These are phyloP conservation scores for Anoura caudifer DNA, from an alignment of 2,113 vertebrate genomes.

Conservation along the genomic window DNA sequence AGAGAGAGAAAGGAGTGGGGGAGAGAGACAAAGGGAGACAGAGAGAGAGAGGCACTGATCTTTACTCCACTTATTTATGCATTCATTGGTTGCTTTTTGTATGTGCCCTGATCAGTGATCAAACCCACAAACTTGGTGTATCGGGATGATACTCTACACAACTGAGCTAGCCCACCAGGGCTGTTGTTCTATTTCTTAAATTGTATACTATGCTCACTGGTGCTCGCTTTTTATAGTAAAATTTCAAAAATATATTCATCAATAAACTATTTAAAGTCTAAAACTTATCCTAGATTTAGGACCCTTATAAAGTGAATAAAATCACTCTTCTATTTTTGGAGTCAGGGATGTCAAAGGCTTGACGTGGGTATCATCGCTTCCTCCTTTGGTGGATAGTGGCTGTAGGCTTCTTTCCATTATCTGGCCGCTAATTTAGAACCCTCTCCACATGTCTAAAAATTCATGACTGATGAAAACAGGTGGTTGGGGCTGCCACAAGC, in stretches of 20 bases:
- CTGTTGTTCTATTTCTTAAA: neutral
- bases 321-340: neutral
- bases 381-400: neutral
- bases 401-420: neutral
- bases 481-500: neutral
- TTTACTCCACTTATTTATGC: too few relatives aligned
- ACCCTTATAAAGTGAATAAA: neutral
- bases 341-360: neutral
- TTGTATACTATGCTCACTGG: neutral
- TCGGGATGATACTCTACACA: too few relatives aligned
- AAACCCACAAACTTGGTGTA: too few relatives aligned
- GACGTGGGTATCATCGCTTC: neutral
- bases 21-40: too few relatives aligned
- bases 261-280: neutral
- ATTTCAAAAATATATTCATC: neutral
- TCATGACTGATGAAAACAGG: neutral
- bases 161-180: too few relatives aligned
- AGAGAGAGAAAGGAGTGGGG: too few relatives aligned
- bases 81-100: too few relatives aligned
- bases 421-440: neutral
- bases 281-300: neutral
- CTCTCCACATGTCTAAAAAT: neutral
- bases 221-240: constrained; percentile 6
- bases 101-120: too few relatives aligned
- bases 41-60: too few relatives aligned